Base-by-base conservation (phyloP, 2,888 invertebrate genomes). In the Drosophila niveifrons region DNA sequence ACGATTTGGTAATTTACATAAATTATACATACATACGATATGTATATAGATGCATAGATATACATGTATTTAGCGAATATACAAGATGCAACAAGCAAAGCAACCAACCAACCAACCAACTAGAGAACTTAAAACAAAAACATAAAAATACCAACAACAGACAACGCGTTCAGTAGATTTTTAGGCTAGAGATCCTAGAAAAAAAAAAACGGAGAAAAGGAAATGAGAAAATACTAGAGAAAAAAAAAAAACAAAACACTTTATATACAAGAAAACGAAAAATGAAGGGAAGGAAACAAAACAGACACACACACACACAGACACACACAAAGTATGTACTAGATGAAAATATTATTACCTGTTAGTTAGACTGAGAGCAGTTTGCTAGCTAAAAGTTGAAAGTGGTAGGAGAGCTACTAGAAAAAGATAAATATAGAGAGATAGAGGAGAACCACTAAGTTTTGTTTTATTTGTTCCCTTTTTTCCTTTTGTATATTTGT, bases 351-450 rank as follows among this genome's bases (percentile, higher is more conserved):
- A 77, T 69, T 66, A 79, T 80, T 85, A 87, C 75, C 82, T 76
- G 74, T 85, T 90, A 85, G 86, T 86, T 85, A 76, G 86, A 78
- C 86, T 86, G 86, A 83, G 67, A 50, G 56, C 75, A 77, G 82
- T 79, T 80, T 72, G 68, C 81, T 75, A 72, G 67, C 72, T 74
- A 58, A 23, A 23, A 66, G 50, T 28, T 52, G 28, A 46, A 28
- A 28, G 29, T 11, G 41, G 44, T 31, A 41, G 50, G 18, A 50
- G 17, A 17, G n/a, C 18, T 18, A n/a, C 15, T 17, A n/a, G 17
- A 39, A 17, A 18, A 17, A 17, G 2, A 17, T 4, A 23, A 23
- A 23, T 23, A 23, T 23, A 29, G 34, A n/a, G 11, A 13, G 9
- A 36, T 13, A 9, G 41, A 44, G 23, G 23, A 2, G 39, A 50